Evolutionary conservation across 2,888 invertebrate species (phyloP), one percentile per base, ranked within the genome.

Genomic region (Agrochola lota): DNA sequence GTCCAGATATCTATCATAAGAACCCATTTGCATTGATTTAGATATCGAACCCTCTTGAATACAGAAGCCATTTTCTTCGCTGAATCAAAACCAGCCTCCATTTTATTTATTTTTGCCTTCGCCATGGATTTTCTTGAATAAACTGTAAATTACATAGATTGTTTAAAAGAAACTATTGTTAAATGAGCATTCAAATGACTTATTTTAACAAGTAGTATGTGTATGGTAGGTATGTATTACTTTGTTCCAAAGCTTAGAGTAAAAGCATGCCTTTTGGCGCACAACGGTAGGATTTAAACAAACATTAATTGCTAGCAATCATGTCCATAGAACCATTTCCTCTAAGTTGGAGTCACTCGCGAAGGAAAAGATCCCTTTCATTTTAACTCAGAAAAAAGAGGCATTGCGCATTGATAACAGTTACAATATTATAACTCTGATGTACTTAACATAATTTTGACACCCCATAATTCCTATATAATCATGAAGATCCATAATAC

Each of bases 21-120:
- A 26, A 75, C 9, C 62, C 8, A 35, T 73, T 59, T 73, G 57
- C n/a, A 59, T 12, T 49, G 26, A 46, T 46, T 26, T n/a, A 74
- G 23, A 30, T 15, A 63, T n/a, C 23, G 4, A 75, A 57, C 46
- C 55, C 55, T 60, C 49, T 60, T 74, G 15, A 66, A 12, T 8
- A 57, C 46, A 49, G 35, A 63, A 46, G 9, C 17, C 9, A 46
- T n/a, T 57, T 62, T 9, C 46, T 35, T 46, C 2, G 2, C 15
- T 6, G 8, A 75, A 63, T 43, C 20, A 52, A 75, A 74, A 52
- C 52, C n/a, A 74, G 35, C 11, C 2, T 23, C 15, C 4, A 35
- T 74, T 46, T n/a, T 49, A 30, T 30, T 17, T 59, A 30, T 43
- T 59, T 40, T 40, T 60, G 17, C 35, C 15, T 40, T 63, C 8